Percentiles rank a stretch among this genome's conserved stretches.
Conservation (phyloP, 37 sponge, comb jelly and placozoan species). For the Aplysina aerophoba region DNA sequence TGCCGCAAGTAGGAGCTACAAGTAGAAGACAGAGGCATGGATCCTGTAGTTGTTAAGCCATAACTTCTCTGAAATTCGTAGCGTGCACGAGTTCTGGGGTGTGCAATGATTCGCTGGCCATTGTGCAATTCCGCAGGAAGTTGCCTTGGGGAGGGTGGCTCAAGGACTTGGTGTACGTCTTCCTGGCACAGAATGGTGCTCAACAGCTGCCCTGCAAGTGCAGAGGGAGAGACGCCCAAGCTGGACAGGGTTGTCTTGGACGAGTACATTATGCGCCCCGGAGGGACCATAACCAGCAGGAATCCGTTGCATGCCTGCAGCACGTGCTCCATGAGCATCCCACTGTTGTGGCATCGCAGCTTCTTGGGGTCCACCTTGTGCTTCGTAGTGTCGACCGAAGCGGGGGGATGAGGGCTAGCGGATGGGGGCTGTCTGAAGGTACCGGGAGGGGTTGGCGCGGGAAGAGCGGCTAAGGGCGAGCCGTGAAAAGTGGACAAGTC, state of each 20-base stretch:
- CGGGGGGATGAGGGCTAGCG: not conserved
- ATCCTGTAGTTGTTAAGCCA: conserved; percentile 32
- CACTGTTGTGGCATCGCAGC: not conserved
- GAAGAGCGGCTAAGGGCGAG: not conserved
- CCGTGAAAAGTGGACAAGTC: conserved; percentile 12
- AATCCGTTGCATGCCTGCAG: conserved; percentile 51
- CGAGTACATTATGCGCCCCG: conserved; percentile 61
- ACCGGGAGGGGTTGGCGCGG: not conserved
- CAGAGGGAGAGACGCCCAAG: conserved; percentile 52
- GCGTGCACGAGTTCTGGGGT: conserved; percentile 16
- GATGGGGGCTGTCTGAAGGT: not conserved
- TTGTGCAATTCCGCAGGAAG: no score
- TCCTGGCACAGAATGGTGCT: conserved; percentile 43
- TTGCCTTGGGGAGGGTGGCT: not conserved
- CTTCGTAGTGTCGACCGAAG: not conserved
- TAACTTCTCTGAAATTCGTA: conserved; percentile 35
- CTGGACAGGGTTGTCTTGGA: conserved; percentile 52
- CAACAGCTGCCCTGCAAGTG: conserved; percentile 54
- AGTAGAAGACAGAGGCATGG: conserved; percentile 40
- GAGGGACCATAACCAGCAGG: conserved; percentile 53
- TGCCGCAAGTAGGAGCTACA: conserved; percentile 55
- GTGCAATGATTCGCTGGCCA: conserved; percentile 18
- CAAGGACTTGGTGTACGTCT: conserved; percentile 14
- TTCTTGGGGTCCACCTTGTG: no score
- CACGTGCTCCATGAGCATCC: conserved; percentile 34